Conservation (phyloP, 2,888 invertebrate species). For the Synanthedon tipuliformis region DNA sequence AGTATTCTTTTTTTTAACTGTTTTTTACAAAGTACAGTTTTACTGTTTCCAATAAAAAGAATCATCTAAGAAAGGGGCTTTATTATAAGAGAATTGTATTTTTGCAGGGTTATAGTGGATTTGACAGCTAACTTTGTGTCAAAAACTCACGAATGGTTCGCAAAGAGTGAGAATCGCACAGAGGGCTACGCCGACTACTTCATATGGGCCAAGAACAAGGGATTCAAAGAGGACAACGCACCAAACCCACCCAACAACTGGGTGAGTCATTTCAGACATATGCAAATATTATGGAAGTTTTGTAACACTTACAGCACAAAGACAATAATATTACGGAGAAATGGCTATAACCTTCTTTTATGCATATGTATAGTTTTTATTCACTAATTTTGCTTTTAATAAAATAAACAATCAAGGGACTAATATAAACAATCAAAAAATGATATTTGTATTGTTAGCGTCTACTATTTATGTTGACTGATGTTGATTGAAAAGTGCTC, state of each 20-base stretch:
- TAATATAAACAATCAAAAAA: too few relatives aligned
- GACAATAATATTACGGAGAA: too few relatives aligned
- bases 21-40: too few relatives aligned
- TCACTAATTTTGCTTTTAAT: not conserved
- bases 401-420: too few relatives aligned
- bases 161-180: constrained; percentile 68
- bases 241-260: constrained; percentile 77
- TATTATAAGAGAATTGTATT: not conserved
- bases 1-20: too few relatives aligned
- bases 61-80: too few relatives aligned
- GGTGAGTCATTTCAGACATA: constrained; percentile 49
- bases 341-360: too few relatives aligned
- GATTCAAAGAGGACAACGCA: constrained; percentile 22
- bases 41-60: too few relatives aligned
- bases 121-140: constrained; percentile 81
- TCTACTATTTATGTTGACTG: too few relatives aligned
- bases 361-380: not conserved
- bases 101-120: constrained; percentile 73
- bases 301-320: not conserved
- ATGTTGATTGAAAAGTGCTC: too few relatives aligned
- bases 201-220: constrained; percentile 74
- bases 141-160: constrained; percentile 78
- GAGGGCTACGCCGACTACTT: constrained; percentile 79
- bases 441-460: too few relatives aligned
- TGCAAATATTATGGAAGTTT: not conserved